Evolutionary conservation across 2,113 vertebrate genomes (phyloP).

Genomic region (Muscicapa adusta): DNA sequence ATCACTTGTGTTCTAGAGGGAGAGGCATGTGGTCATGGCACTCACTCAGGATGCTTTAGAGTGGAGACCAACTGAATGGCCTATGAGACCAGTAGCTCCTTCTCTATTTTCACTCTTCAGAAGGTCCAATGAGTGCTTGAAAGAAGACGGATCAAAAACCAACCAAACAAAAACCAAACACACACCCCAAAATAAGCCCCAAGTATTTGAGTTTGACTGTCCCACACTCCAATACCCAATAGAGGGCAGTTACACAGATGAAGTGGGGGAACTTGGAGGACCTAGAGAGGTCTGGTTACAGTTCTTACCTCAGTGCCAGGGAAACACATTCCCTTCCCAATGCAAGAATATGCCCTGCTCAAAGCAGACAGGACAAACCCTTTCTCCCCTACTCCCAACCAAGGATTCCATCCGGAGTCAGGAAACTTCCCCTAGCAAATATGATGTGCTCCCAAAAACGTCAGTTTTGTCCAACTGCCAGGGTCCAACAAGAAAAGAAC

Average conservation of each 20-base stretch:
- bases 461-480: not conserved
- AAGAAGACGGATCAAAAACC: not conserved
- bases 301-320: not conserved
- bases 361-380: not conserved
- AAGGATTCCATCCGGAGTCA: not conserved
- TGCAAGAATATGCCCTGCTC: not conserved
- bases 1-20: not conserved
- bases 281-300: not conserved
- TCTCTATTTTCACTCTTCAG: not conserved
- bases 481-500: not conserved
- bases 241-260: not conserved
- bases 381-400: not conserved
- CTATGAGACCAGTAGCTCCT: not conserved
- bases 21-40: not conserved
- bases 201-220: not conserved
- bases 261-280: not conserved
- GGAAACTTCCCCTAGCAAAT: not conserved
- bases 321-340: not conserved
- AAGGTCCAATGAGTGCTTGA: not conserved
- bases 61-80: not conserved
- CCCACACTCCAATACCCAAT: accelerated
- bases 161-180: not conserved
- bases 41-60: not conserved
- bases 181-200: not conserved
- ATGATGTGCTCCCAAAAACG: not conserved